Conservation (phyloP, 1,140 invertebrate genomes). For the Colletes latitarsis region DNA sequence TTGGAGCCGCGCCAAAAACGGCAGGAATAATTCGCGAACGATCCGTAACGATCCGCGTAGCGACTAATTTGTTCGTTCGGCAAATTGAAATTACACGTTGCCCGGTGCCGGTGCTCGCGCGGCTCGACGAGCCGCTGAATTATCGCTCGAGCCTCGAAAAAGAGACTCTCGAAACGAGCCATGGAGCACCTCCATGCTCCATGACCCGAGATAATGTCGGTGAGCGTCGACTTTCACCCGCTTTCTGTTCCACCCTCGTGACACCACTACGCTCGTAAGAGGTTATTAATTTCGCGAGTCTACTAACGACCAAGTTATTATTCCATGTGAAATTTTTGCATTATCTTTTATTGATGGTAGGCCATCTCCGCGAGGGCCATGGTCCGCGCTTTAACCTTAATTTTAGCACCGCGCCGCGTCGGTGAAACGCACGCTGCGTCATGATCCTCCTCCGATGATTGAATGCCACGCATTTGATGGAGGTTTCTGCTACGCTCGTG, state of each 20-base stretch:
- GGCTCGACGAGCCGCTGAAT: constrained; percentile 39
- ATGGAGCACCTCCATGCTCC: neutral
- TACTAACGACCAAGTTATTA: constrained; percentile 44
- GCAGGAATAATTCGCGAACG: constrained; percentile 34
- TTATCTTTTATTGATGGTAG: constrained; percentile 38
- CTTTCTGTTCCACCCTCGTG: constrained; percentile 47
- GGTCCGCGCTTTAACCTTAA: constrained; percentile 40
- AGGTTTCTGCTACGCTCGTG: neutral
- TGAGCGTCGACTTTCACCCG: constrained; percentile 50
- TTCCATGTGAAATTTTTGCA: constrained; percentile 41
- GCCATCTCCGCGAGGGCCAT: neutral
- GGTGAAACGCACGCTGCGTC: constrained; percentile 18
- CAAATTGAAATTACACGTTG: constrained; percentile 71
- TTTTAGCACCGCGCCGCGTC: constrained; percentile 7
- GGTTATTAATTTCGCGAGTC: constrained; percentile 52
- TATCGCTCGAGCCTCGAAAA: constrained; percentile 51
- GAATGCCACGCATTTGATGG: neutral
- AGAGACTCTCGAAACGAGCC: constrained; percentile 25
- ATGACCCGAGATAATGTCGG: constrained; percentile 47
- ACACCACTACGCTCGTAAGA: neutral
- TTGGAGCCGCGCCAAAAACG: constrained; percentile 29
- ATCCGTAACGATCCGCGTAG: constrained; percentile 48
- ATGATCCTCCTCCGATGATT: constrained; percentile 4
- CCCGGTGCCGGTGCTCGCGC: constrained; percentile 24
- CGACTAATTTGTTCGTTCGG: constrained; percentile 67